Base-by-base conservation (phyloP, 2,113 vertebrate genomes). In the Nannospalax galili region DNA sequence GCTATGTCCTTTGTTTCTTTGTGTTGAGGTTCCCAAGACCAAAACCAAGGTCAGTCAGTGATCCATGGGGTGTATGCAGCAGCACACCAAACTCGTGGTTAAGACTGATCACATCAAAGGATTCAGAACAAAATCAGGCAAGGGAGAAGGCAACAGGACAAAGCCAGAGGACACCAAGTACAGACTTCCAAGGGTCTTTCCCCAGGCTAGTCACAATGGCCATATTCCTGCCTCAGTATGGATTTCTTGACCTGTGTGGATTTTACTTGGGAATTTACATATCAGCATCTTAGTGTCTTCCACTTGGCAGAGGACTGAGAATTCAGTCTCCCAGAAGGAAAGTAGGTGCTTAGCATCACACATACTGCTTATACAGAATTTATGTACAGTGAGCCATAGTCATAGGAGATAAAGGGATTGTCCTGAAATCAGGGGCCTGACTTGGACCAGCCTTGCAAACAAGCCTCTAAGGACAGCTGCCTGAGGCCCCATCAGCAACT, bases 81-180 rank as follows among this genome's bases (percentile, higher is more conserved):
- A 88, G 37, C 11, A 45, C 0, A 22, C 35, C 1, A 1, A 17
- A 22, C 6, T n/a, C 3, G 4, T 3, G 2, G 42, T 48, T 58
- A n/a, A 90, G 77, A 88, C 15, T 7, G 48, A 42, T 15, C 7
- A 70, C 1, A 37, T 3, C 52, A 37, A 70, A 95, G 67, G 22
- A 73, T 5, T 88, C 1, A 22, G 1, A 84, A 30, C 22, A 48
- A 73, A 65, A 67, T 78, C 8, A 35, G 73, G 24, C n/a, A 26
- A 60, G 52, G 35, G 24, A 22, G 80, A n/a, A 32, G 26, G 35
- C 28, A 14, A 1, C 0, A 0, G 45, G 15, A 7, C 2, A 0
- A 65, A 30, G 26, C 70, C 35, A 56, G 52, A 70, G 78, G 69
- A 87, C 48, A 42, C 12, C 5, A 2, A 40, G n/a, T 4, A 19